Percentiles rank a stretch among this genome's conserved stretches.
phyloP scores from a whole-genome alignment of 92 coral and sea anemone genomes.

The Parazoanthus darwini region DNA sequence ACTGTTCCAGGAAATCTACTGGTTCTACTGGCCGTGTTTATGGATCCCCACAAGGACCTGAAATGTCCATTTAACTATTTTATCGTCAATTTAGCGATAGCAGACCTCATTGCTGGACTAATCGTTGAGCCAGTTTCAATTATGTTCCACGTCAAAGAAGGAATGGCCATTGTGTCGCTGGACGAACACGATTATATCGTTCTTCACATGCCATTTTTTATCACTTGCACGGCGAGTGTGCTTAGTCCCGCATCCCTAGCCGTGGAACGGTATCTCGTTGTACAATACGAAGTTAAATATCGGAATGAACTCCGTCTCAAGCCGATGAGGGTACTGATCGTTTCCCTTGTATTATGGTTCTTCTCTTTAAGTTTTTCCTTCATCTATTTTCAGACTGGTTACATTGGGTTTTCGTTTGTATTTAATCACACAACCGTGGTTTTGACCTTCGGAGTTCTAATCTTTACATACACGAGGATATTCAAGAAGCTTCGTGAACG shows the following conservation, averaged over 20 bases:
- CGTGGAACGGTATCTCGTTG: conserved; percentile 51
- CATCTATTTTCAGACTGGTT: conserved; percentile 4
- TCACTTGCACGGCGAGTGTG: conserved; percentile 50
- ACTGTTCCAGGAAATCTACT: conserved; percentile 60
- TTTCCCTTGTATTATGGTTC: conserved; percentile 2
- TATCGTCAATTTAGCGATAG: conserved; percentile 48
- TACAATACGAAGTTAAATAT: conserved; percentile 44
- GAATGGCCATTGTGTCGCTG: background rate
- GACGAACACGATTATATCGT: background rate
- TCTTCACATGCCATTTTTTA: conserved; percentile 48
- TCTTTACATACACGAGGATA: conserved; percentile 26
- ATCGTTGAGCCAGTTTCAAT: conserved; percentile 40
- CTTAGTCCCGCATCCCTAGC: conserved; percentile 46
- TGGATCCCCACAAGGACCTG: conserved; percentile 52
- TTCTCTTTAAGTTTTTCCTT: conserved; percentile 15
- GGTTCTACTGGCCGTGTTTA: conserved; percentile 46
- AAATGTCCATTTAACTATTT: conserved; percentile 51
- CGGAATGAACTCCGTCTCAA: conserved; percentile 40
- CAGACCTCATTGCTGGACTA: conserved; percentile 52
- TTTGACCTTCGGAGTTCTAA: conserved; percentile 10
- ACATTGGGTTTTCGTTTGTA: conserved; percentile 31
- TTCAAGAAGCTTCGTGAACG: conserved; percentile 27
- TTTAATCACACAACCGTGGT: conserved; percentile 30
- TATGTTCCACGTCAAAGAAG: conserved; percentile 39
- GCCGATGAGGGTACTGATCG: conserved; percentile 35